Conservation (phyloP, 2,797 vertebrate genomes). For the Dermochelys coriacea region DNA sequence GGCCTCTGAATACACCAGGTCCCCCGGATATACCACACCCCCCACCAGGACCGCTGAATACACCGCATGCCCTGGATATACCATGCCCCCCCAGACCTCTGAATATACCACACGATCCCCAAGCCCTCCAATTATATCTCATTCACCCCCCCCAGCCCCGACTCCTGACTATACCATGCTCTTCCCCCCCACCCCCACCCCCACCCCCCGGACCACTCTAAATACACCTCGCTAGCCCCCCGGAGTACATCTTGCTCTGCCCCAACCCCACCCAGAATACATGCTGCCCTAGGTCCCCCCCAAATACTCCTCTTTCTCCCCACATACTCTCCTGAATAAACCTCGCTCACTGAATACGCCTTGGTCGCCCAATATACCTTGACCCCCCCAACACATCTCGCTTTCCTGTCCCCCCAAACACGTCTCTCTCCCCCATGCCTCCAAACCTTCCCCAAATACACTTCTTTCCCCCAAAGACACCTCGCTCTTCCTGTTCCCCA, state of each 20-base stretch:
- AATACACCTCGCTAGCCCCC: not conserved
- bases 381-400: not conserved
- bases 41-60: not conserved
- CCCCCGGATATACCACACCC: not conserved
- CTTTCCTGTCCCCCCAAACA: too few relatives aligned
- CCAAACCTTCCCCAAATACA: not conserved
- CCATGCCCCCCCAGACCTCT: not conserved
- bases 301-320: too few relatives aligned
- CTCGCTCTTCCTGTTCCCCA: not conserved
- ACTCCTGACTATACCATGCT: too few relatives aligned
- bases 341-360: not conserved
- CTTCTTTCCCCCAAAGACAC: not conserved
- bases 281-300: not conserved
- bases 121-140: not conserved
- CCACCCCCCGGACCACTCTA: not conserved
- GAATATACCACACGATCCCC: not conserved
- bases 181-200: too few relatives aligned
- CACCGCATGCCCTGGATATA: too few relatives aligned
- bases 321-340: too few relatives aligned
- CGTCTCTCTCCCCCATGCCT: not conserved
- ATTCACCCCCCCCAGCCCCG: too few relatives aligned
- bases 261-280: too few relatives aligned
- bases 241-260: too few relatives aligned
- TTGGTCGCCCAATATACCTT: too few relatives aligned
- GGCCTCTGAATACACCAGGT: not conserved